These are phyloP conservation scores for Ophiodon elongatus DNA, from an alignment of 2,113 vertebrate genomes.

Conservation along the genomic window DNA sequence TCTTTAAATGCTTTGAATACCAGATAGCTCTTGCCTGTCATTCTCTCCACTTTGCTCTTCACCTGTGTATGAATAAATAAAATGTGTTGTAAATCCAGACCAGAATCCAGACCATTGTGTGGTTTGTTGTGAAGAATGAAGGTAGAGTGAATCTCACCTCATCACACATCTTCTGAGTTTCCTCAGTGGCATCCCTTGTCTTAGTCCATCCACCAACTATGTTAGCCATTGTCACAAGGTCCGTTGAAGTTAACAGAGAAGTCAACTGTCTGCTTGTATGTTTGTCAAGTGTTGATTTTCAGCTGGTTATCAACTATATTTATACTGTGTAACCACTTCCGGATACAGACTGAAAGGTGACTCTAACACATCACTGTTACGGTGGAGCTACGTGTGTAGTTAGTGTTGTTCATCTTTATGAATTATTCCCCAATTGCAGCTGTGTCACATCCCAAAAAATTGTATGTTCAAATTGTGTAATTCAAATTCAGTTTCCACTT, in stretches of 20 bases:
- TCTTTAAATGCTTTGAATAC: neutral
- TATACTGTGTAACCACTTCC: neutral
- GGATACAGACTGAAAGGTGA: neutral
- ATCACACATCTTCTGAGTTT: constrained; percentile 6
- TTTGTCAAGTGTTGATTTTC: neutral
- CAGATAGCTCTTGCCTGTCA: neutral
- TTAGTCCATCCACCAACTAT: neutral
- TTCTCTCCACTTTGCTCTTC: neutral
- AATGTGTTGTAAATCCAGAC: neutral
- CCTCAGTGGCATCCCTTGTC: neutral
- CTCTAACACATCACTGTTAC: no score
- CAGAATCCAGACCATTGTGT: no score
- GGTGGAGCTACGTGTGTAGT: no score
- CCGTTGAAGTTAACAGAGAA: neutral
- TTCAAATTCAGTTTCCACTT: no score
- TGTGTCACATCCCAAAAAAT: no score
- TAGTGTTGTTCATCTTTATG: no score
- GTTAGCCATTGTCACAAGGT: neutral
- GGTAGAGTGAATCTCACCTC: constrained; percentile 1
- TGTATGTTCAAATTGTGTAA: no score
- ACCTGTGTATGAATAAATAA: neutral
- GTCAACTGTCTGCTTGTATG: neutral
- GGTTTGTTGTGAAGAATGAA: neutral
- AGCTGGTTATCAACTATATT: neutral
- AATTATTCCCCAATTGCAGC: no score